Evolutionary conservation across 2,888 invertebrate genomes (phyloP), one percentile per base, ranked within the genome.

Genomic region (Sphaeridia pumilis): DNA sequence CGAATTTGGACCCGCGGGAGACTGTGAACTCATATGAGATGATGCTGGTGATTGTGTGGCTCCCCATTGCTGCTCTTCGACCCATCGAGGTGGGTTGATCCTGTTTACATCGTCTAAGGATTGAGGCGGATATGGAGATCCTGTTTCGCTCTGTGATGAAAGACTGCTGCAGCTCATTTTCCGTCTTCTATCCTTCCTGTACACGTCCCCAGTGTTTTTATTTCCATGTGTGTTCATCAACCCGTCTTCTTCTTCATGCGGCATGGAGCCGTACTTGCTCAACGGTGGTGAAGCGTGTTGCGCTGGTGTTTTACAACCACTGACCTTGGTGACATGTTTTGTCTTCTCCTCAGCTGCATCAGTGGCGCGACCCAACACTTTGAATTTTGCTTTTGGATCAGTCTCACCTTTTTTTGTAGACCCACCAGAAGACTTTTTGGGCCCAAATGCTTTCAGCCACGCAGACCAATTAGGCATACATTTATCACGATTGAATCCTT

Each of bases 401-500:
- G 38, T 38, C 2, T 57, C 59, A 3, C 63, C 52, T 54, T 68
- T 69, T 52, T 67, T 84, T n/a, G n/a, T n/a, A n/a, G n/a, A n/a
- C n/a, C n/a, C n/a, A n/a, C n/a, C n/a, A n/a, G n/a, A n/a, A n/a
- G n/a, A n/a, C n/a, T n/a, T n/a, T n/a, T 25, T 26, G 1, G 89
- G 88, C 1, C 84, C 84, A 68, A 90, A 89, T 0, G 89, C 89
- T 71, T 87, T 88, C 58, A 89, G 86, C 89, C 89, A 90, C 25
- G 87, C 89, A 68, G 87, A 88, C 52, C 87, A 74, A 72, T 89
- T 87, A 1, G 89, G 88, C 31, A 85, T 84, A 20, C 83, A 82
- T 69, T 82, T 82, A 58, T 79, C 77, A 65, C 79, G 76, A 57
- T 76, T 77, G 57, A 70, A 56, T 63, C 72, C 70, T 57, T 70